Evolutionary conservation across 2,888 invertebrate species (phyloP).

Genomic region (Auanema sp.): DNA sequence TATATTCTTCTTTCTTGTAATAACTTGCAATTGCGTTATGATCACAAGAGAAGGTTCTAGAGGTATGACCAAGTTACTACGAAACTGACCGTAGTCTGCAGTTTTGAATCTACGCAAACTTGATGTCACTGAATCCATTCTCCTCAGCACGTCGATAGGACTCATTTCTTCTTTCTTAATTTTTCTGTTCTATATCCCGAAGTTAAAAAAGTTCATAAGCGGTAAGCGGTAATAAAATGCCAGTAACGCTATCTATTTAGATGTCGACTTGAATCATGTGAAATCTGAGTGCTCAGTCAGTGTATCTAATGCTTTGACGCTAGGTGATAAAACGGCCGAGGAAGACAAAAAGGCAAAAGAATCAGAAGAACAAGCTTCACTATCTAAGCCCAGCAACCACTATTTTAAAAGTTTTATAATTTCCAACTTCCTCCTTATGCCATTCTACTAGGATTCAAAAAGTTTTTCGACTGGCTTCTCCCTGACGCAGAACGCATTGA

Average conservation of each 20-base stretch:
- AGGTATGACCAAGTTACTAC: slow-evolving; percentile 68
- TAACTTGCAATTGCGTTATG: slow-evolving; percentile 88
- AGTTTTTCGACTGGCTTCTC: slow-evolving; percentile 46
- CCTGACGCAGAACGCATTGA: slow-evolving; percentile 38
- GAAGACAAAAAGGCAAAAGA: background rate
- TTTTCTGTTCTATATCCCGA: no score
- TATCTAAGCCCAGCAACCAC: background rate
- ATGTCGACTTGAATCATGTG: no score
- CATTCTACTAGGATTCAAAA: slow-evolving; percentile 8
- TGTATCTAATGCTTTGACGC: no score
- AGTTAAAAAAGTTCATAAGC: no score
- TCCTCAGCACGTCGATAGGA: no score
- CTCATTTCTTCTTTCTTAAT: no score
- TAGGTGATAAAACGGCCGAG: background rate
- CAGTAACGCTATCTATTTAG: no score
- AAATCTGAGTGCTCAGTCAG: no score
- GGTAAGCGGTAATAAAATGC: no score
- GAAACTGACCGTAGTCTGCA: no score
- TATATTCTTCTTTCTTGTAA: slow-evolving; percentile 86
- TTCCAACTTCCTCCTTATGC: background rate
- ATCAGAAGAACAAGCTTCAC: background rate
- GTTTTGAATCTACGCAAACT: no score
- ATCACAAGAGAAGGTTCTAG: slow-evolving; percentile 82
- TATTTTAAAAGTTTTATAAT: background rate
- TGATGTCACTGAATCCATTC: no score